Percentiles rank a stretch among this genome's conserved stretches.
Evolutionary conservation across 2,797 vertebrate species (phyloP).

Genomic region (Xiphorhynchus erythropygius): DNA sequence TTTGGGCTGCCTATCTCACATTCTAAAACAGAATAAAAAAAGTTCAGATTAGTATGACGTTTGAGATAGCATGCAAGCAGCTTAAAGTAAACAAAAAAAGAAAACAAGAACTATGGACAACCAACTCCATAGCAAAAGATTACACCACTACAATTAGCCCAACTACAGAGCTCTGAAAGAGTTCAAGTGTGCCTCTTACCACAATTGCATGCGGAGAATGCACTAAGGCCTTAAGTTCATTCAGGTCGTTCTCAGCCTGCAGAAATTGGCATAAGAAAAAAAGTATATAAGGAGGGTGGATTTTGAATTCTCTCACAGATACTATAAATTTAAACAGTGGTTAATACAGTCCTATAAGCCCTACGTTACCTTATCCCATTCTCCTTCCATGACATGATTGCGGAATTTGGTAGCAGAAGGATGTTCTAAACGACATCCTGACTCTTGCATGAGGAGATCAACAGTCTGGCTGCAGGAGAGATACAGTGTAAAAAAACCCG

Average conservation of each 20-base stretch:
- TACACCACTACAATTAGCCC: conserved; percentile 76
- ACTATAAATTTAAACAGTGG: conserved; percentile 72
- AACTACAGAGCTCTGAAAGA: conserved; percentile 76
- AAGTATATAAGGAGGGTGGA: conserved; percentile 65
- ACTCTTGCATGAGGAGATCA: conserved; percentile 99
- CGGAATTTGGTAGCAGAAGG: conserved; percentile 98
- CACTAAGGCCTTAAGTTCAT: conserved; percentile 99
- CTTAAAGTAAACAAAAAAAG: conserved; percentile 61
- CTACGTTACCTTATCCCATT: conserved; percentile 98
- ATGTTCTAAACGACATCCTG: conserved; percentile 99
- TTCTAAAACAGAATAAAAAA: conserved; percentile 16
- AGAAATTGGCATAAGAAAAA: conserved; percentile 80
- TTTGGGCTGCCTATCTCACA: not conserved
- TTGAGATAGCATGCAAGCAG: conserved; percentile 27
- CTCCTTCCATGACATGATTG: conserved; percentile 99
- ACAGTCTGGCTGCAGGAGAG: conserved; percentile 97
- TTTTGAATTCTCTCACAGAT: conserved; percentile 58
- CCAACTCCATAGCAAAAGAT: conserved; percentile 61
- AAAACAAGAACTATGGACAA: conserved; percentile 16
- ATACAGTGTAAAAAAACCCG: conserved; percentile 82
- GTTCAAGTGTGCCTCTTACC: conserved; percentile 88
- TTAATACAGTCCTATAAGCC: conserved; percentile 75
- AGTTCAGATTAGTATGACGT: conserved; percentile 5
- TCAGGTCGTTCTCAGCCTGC: conserved; percentile 99
- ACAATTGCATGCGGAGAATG: conserved; percentile 99